Evolutionary conservation across 2,888 invertebrate species (phyloP), one percentile per base, ranked within the genome.

Genomic region (Calliopum simillimum): DNA sequence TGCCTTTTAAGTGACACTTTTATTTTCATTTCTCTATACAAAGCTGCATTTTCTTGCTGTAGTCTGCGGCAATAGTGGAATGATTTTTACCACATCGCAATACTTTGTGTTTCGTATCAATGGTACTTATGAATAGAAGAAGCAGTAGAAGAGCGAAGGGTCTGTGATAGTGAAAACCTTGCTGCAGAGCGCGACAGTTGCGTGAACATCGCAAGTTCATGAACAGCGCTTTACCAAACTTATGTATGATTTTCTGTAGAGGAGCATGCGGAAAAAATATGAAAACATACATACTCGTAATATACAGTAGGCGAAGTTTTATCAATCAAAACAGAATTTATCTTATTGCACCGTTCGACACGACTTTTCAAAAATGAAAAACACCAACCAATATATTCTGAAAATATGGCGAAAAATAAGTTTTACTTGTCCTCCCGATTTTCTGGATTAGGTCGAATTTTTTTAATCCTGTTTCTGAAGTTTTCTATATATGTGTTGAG

Each of bases 201-300:
- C 47, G 47, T 16, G n/a, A 47, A 47, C 47, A 47, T 47, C 47
- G 47, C 47, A 16, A 47, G 47, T n/a, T n/a, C n/a, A n/a, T n/a
- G 11, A 16, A 8, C 47, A 47, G 16, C 47, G 47, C n/a, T 16
- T 47, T 47, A n/a, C n/a, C n/a, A n/a, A n/a, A n/a, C n/a, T n/a
- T n/a, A n/a, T n/a, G n/a, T n/a, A n/a, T n/a, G n/a, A n/a, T n/a
- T n/a, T n/a, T n/a, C n/a, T n/a, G n/a, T n/a, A n/a, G n/a, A n/a
- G n/a, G 16, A 47, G 16, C n/a, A 47, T n/a, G 16, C 73, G 77
- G 41, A 51, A 55, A 72, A 66, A 23, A 66, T 69, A 67, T 73
- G 73, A 75, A 76, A 80, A 81, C 81, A 80, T 80, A 80, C 81
- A 81, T 81, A 82, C 78, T 80, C 76, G 76, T 80, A 80, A 77